phyloP scores from a whole-genome alignment of 2,797 vertebrate species.

The Pangasius mekongensis region DNA sequence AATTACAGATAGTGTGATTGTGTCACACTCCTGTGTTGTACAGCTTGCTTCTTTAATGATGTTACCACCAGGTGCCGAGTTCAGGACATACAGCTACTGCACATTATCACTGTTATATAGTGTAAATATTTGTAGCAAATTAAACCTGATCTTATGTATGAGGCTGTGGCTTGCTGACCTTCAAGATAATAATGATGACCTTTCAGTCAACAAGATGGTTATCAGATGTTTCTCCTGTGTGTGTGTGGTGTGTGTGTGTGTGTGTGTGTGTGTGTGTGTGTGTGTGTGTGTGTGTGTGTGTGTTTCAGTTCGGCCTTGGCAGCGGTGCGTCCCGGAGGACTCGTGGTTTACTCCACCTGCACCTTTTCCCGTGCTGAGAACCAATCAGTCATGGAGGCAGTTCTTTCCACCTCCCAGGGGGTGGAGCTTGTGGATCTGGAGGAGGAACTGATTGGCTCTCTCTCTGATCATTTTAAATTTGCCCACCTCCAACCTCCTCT shows the following conservation, averaged over 20 bases:
- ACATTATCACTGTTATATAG: not conserved
- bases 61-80: not conserved
- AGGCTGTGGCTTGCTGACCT: not conserved
- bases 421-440: conserved; percentile 80
- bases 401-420: conserved; percentile 76
- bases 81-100: not conserved
- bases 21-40: not conserved
- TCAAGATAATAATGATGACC: conserved; percentile 18
- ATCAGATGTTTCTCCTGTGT: not conserved
- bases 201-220: conserved; percentile 6
- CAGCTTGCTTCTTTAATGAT: not conserved
- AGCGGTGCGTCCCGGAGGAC: conserved; percentile 87
- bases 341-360: conserved; percentile 92
- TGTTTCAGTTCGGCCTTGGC: conserved; percentile 85
- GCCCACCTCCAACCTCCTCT: conserved; percentile 65
- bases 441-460: conserved; percentile 71
- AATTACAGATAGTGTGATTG: not conserved
- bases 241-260: not conserved
- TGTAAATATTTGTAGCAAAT: not conserved
- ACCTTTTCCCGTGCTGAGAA: conserved; percentile 92
- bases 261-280: not conserved
- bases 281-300: not conserved
- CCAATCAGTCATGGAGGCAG: conserved; percentile 78
- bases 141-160: not conserved
- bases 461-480: conserved; percentile 82